These are phyloP conservation scores for Macrostomum lignano DNA, from an alignment of 1,140 invertebrate genomes.

Conservation along the genomic window DNA sequence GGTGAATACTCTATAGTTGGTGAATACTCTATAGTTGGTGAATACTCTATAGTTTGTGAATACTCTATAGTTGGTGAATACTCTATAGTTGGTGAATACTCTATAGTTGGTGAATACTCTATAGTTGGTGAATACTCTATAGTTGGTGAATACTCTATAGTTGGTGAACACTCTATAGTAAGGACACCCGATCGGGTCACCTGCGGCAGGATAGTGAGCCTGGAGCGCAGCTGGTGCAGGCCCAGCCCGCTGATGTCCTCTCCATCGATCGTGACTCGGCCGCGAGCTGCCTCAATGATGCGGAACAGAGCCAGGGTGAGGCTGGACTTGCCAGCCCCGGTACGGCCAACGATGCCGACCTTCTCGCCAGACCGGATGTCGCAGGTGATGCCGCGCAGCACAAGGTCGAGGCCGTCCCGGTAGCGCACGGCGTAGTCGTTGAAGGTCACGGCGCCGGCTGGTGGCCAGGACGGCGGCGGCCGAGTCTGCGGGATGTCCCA, in stretches of 20 bases:
- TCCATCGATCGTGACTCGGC: constrained; percentile 58
- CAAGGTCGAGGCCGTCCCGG: constrained; percentile 16
- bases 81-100: no score
- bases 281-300: constrained; percentile 36
- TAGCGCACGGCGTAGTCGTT: constrained; percentile 14
- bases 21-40: no score
- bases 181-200: no score
- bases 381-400: constrained; percentile 15
- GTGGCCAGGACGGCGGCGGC: constrained; percentile 11
- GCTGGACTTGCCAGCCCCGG: constrained; percentile 33
- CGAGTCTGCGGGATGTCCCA: constrained; percentile 12
- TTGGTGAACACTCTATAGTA: background rate
- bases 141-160: background rate
- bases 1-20: no score
- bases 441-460: constrained; percentile 11
- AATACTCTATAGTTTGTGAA: no score
- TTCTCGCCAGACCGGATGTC: constrained; percentile 27
- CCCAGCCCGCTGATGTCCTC: constrained; percentile 55
- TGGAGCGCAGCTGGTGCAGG: constrained; percentile 49
- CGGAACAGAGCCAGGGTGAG: constrained; percentile 32
- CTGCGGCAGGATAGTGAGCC: constrained; percentile 65
- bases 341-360: constrained; percentile 32
- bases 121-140: no score
- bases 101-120: no score
- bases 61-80: no score